Conservation (phyloP, 92 coral and sea anemone genomes). For the Paragorgia papillata region DNA sequence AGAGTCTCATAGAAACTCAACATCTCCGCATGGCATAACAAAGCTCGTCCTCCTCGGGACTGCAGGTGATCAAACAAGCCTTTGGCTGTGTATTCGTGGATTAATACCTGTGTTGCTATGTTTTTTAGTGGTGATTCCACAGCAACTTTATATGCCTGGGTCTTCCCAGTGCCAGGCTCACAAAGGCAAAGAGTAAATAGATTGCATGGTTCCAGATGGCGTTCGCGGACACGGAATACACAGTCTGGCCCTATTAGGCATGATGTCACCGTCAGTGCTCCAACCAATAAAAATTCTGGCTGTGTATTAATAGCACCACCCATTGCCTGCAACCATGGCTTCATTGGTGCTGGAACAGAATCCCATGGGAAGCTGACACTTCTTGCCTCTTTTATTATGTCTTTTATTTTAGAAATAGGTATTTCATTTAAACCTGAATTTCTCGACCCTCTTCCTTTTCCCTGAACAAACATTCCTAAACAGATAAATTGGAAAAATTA, state of each 20-base stretch:
- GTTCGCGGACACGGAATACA: slow-evolving; percentile 12
- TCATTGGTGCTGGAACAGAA: slow-evolving; percentile 5
- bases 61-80: slow-evolving; percentile 6
- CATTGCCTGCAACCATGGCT: slow-evolving; percentile 38
- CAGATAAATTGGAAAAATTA: too few species aligned
- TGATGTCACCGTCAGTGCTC: slow-evolving; percentile 26
- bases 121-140: slow-evolving; percentile 20
- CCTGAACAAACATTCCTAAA: too few species aligned
- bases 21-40: slow-evolving; percentile 31
- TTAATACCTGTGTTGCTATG: background rate
- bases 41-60: slow-evolving; percentile 12
- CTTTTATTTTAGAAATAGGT: too few species aligned
- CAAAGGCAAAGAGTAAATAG: slow-evolving; percentile 18
- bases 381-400: slow-evolving; percentile 20
- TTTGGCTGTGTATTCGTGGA: slow-evolving; percentile 9
- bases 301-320: slow-evolving; percentile 30
- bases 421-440: too few species aligned
- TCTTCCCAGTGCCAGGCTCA: slow-evolving; percentile 38
- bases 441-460: too few species aligned
- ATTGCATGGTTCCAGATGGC: slow-evolving; percentile 32
- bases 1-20: slow-evolving; percentile 32
- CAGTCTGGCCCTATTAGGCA: slow-evolving; percentile 24
- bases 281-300: slow-evolving; percentile 35
- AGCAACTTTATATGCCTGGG: slow-evolving; percentile 31
- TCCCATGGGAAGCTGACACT: slow-evolving; percentile 28